These are phyloP conservation scores for Drosophila nasuta DNA, from an alignment of 1,140 invertebrate genomes.

Conservation along the genomic window DNA sequence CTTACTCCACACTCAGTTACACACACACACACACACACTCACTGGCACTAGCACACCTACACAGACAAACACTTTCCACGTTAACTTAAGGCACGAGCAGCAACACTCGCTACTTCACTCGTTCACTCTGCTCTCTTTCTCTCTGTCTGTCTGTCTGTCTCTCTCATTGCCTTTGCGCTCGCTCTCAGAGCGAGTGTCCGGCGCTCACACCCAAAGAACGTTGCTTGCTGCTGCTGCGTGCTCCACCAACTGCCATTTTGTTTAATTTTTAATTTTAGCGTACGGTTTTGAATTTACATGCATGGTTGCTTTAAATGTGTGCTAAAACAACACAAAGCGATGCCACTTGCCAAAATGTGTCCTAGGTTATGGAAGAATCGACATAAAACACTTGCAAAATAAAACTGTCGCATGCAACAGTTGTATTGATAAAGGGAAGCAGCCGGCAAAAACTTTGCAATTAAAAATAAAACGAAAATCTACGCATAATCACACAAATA, in stretches of 20 bases:
- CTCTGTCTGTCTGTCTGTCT: not conserved
- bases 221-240: constrained; percentile 26
- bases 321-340: constrained; percentile 16
- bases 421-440: constrained; percentile 2
- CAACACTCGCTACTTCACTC: constrained; percentile 53
- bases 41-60: constrained; percentile 9
- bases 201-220: constrained; percentile 58
- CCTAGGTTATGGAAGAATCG: constrained; percentile 29
- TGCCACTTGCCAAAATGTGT: constrained; percentile 30
- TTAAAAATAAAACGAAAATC: constrained; percentile 22
- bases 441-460: constrained; percentile 35
- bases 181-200: constrained; percentile 44
- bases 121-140: constrained; percentile 33
- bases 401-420: constrained; percentile 27
- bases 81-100: constrained; percentile 50
- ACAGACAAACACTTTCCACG: constrained; percentile 51
- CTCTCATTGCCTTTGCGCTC: not conserved
- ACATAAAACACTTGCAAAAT: not conserved
- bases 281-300: constrained; percentile 49
- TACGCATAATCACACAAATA: constrained; percentile 50
- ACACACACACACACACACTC: constrained; percentile 25
- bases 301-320: constrained; percentile 37
- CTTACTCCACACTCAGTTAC: constrained; percentile 51
- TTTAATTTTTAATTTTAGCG: constrained; percentile 61
- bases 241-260: constrained; percentile 61